These are phyloP conservation scores for Odobenus rosmarus DNA, from an alignment of 2,113 vertebrate species.

Conservation along the genomic window DNA sequence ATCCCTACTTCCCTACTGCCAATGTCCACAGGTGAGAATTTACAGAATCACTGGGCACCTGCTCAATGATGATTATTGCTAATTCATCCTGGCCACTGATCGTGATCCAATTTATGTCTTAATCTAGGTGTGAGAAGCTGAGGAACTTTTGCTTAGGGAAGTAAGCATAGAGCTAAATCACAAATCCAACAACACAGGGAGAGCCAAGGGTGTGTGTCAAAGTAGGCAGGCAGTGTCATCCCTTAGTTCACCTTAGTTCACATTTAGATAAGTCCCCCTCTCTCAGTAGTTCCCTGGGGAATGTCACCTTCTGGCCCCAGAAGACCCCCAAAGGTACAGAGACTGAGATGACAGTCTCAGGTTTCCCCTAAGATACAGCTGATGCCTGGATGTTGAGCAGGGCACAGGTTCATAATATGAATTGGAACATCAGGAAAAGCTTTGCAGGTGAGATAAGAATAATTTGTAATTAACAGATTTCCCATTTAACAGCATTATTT, in stretches of 20 bases:
- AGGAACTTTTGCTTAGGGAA: not conserved
- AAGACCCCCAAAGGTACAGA: not conserved
- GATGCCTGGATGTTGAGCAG: not conserved
- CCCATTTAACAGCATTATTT: conserved; percentile 58
- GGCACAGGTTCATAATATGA: not conserved
- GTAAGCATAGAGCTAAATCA: not conserved
- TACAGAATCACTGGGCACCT: not conserved
- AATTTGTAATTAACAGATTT: conserved; percentile 70
- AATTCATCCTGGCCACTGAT: not conserved
- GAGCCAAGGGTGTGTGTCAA: not conserved
- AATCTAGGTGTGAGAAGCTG: not conserved
- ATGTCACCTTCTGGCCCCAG: not conserved
- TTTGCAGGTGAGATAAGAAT: conserved; percentile 64
- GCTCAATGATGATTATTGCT: not conserved
- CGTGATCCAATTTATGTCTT: not conserved
- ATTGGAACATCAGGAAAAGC: conserved; percentile 37
- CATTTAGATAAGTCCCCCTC: not conserved
- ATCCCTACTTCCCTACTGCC: not conserved
- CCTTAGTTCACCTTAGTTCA: not conserved
- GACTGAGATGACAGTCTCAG: not conserved
- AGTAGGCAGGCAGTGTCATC: not conserved
- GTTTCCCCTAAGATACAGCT: not conserved
- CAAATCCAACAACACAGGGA: not conserved
- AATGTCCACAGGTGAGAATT: not conserved
- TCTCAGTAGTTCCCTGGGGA: not conserved